Evolutionary conservation across 2,888 invertebrate species (phyloP).

Genomic region (Chymomyza amoena): DNA sequence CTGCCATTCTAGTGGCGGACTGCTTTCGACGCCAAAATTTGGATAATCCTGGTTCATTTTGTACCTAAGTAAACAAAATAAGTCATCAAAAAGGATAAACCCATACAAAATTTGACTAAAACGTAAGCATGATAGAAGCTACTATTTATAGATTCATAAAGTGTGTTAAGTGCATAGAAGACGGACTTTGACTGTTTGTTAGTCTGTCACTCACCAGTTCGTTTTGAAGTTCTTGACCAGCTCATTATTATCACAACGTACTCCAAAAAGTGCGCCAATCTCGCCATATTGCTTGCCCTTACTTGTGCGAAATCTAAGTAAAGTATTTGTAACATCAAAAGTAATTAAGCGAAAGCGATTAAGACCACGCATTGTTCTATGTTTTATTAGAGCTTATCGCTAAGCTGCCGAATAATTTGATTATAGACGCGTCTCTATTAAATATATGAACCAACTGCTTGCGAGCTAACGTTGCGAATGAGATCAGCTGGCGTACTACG

Average conservation of each 20-base stretch:
- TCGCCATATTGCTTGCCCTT: constrained; percentile 88
- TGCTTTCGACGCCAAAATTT: constrained; percentile 85
- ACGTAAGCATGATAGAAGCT: background rate
- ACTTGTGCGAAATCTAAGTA: constrained; percentile 85
- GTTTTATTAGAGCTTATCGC: background rate
- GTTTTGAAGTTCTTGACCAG: constrained; percentile 83
- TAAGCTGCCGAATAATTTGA: constrained; percentile 24
- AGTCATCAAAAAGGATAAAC: background rate
- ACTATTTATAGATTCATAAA: background rate
- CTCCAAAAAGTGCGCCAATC: constrained; percentile 85
- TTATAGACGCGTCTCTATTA: background rate
- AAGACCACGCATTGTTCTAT: constrained; percentile 66
- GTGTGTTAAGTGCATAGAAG: background rate
- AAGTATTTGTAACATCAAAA: constrained; percentile 93
- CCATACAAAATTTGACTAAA: too few species aligned
- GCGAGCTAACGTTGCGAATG: constrained; percentile 28
- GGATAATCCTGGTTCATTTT: constrained; percentile 85
- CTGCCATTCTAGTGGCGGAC: constrained; percentile 84
- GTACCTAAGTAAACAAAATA: constrained; percentile 56
- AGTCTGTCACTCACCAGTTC: constrained; percentile 80
- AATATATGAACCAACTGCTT: background rate
- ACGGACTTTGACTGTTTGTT: background rate
- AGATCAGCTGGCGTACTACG: constrained; percentile 54
- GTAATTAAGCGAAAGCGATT: constrained; percentile 83
- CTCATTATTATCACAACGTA: constrained; percentile 81